A percentile compares a stretch with the other conserved stretches of the same genome.
These are phyloP conservation scores for Mionectes macconnelli DNA, from an alignment of 2,113 vertebrate species.

Conservation along the genomic window DNA sequence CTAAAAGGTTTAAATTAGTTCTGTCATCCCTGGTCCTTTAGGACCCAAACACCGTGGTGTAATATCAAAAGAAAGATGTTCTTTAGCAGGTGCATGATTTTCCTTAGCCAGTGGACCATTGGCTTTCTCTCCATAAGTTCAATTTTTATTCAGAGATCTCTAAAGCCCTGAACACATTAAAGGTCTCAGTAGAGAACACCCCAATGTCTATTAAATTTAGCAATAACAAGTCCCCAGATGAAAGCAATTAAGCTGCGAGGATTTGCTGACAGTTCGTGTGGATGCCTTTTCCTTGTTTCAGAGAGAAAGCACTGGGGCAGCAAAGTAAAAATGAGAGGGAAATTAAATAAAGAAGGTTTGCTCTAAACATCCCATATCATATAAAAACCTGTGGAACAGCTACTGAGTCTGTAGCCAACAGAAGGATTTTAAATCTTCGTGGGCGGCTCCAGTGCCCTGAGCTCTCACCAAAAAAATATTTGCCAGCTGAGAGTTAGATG, in stretches of 20 bases:
- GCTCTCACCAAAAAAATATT: neutral
- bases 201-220: constrained; percentile 62
- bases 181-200: constrained; percentile 55
- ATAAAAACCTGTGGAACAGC: neutral
- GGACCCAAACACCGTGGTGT: neutral
- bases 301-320: neutral
- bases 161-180: constrained; percentile 16
- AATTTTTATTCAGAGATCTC: constrained; percentile 41
- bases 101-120: constrained; percentile 22
- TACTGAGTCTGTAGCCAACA: neutral
- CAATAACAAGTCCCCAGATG: constrained; percentile 61
- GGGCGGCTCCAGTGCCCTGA: neutral
- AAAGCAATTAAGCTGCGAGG: constrained; percentile 53
- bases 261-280: constrained; percentile 29
- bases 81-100: constrained; percentile 28
- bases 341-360: neutral
- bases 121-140: constrained; percentile 20
- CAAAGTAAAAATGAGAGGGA: neutral
- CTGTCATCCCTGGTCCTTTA: neutral
- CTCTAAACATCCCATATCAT: neutral
- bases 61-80: constrained; percentile 13
- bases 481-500: neutral
- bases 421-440: neutral
- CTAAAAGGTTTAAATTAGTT: neutral
- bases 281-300: constrained; percentile 9